Base-by-base conservation (phyloP, 2,113 vertebrate species). In the Artemisiospiza belli region DNA sequence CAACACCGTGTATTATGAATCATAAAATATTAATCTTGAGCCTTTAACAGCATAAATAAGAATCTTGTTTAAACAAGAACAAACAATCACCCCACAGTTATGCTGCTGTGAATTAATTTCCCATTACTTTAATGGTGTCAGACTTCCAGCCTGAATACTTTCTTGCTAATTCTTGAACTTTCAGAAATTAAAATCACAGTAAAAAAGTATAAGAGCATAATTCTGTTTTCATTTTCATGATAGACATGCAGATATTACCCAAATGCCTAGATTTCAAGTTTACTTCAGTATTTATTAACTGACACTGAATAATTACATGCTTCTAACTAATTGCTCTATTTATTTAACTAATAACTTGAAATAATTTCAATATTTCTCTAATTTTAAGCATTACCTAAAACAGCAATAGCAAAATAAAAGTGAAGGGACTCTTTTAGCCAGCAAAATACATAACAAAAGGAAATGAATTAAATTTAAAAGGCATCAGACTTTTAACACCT, bases 11-110 rank as follows among this genome's bases (percentile, higher is more conserved):
- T 94, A 44, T 93, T 94, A 95, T 94, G 90, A 97, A 90, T 90
- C 93, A 96, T 97, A 91, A 97, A 97, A 95, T 93, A 96, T 96
- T 97, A 93, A 97, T 92, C 76, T 58, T 39, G 52, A 95, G 76
- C 87, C 64, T 93, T 97, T 95, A 97, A 88, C 90, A 94, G 25
- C 79, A 78, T 69, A 97, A 96, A 96, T 92, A 96, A 94, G 83
- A 87, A 86, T 78, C 90, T 93, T 96, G 96, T 95, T 96, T 95
- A 96, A 95, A 96, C 93, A 95, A 92, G 91, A 95, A 70, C 84
- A 95, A 95, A 86, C 72, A 89, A 80, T 95, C 93, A 63, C 61
- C 44, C n/a, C 76, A 82, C 23, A 58, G 33, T 86, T 93, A 58
- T 83, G 82, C 58, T 93, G 78, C 73, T 59, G 62, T 90, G 88